Conservation (phyloP, 2,888 invertebrate genomes). For the Pammene aurita region DNA sequence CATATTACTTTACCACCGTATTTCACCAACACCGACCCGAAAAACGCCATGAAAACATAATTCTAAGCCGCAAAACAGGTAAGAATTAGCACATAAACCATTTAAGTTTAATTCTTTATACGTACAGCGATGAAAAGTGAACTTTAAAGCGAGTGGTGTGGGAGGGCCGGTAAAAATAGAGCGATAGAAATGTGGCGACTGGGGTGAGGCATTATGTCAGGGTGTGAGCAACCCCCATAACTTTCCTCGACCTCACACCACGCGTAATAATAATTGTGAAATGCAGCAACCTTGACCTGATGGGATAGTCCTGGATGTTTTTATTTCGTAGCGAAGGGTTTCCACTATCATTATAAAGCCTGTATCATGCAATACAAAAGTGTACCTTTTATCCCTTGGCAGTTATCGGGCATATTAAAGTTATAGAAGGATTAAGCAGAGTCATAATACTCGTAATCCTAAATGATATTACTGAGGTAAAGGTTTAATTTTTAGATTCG, state of each 20-base stretch:
- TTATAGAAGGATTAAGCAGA: too few species aligned
- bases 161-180: slow-evolving; percentile 82
- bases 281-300: slow-evolving; percentile 13
- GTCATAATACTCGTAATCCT: too few species aligned
- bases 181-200: slow-evolving; percentile 67
- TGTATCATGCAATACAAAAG: background rate
- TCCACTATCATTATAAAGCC: background rate
- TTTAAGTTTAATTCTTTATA: slow-evolving; percentile 37
- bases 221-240: slow-evolving; percentile 79
- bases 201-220: slow-evolving; percentile 83
- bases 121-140: slow-evolving; percentile 47
- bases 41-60: slow-evolving; percentile 70
- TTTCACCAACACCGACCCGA: slow-evolving; percentile 68
- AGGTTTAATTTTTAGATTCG: too few species aligned
- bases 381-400: too few species aligned
- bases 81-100: slow-evolving; percentile 53
- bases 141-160: slow-evolving; percentile 70
- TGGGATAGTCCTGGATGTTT: background rate
- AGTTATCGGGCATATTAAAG: too few species aligned
- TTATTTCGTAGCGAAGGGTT: background rate
- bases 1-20: slow-evolving; percentile 59
- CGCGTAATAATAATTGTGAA: slow-evolving; percentile 9
- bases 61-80: slow-evolving; percentile 62
- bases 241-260: slow-evolving; percentile 49
- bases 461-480: too few species aligned